phyloP scores from a whole-genome alignment of 2,113 vertebrate species.

The Sander vitreus region DNA sequence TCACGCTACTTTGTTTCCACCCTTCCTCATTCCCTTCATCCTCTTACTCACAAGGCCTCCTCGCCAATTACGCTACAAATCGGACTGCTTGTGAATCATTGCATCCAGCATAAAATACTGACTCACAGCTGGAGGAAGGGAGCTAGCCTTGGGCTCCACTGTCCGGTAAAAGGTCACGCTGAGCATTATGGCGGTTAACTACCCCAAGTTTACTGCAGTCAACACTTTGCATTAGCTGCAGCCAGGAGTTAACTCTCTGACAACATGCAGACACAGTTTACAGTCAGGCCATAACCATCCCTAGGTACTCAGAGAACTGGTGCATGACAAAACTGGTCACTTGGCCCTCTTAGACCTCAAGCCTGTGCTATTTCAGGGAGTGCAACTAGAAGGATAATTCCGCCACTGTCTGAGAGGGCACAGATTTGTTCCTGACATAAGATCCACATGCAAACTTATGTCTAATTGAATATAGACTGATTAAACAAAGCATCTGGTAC shows the following conservation, averaged over 20 bases:
- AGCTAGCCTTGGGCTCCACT: slow-evolving; percentile 31
- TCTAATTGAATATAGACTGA: slow-evolving; percentile 22
- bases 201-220: slow-evolving; percentile 58
- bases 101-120: slow-evolving; percentile 26
- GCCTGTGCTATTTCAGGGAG: slow-evolving; percentile 48
- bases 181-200: slow-evolving; percentile 40
- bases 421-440: slow-evolving; percentile 37
- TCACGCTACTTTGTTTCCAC: slow-evolving; percentile 35
- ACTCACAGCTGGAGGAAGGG: slow-evolving; percentile 47
- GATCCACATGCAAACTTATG: slow-evolving; percentile 18
- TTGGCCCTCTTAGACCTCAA: slow-evolving; percentile 60
- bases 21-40: slow-evolving; percentile 29
- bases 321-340: slow-evolving; percentile 48
- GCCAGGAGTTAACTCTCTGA: slow-evolving; percentile 41
- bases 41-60: slow-evolving; percentile 38
- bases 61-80: slow-evolving; percentile 47
- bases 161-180: slow-evolving; percentile 60
- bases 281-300: slow-evolving; percentile 28
- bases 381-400: slow-evolving; percentile 34
- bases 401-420: slow-evolving; percentile 3
- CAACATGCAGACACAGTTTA: slow-evolving; percentile 48
- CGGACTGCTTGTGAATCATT: slow-evolving; percentile 50
- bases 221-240: slow-evolving; percentile 41
- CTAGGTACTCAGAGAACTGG: slow-evolving; percentile 32
- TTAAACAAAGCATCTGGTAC: slow-evolving; percentile 30